A percentile compares a stretch with the other conserved stretches of the same genome.
These are phyloP conservation scores for Otus sunia DNA, from an alignment of 2,113 vertebrate genomes.

Conservation along the genomic window DNA sequence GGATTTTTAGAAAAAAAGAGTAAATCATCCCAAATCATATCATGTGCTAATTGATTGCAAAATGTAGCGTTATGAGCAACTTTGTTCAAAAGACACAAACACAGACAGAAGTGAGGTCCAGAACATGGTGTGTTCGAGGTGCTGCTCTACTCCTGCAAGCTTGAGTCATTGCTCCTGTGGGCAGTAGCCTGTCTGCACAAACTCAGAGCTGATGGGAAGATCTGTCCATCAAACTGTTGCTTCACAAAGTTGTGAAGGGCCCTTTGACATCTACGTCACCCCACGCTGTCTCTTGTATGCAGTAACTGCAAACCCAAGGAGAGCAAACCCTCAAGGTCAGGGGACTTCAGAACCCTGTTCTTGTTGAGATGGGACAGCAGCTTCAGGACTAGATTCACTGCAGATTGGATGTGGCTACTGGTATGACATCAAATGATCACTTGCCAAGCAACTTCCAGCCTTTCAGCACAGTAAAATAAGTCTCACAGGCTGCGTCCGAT, in stretches of 20 bases:
- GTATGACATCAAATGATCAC: background rate
- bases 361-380: background rate
- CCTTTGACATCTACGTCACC: background rate
- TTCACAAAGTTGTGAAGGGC: background rate
- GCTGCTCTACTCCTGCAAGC: background rate
- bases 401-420: background rate
- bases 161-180: background rate
- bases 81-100: background rate
- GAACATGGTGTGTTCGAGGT: accelerated
- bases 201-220: background rate
- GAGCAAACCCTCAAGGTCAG: background rate
- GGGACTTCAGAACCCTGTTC: background rate
- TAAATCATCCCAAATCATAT: background rate
- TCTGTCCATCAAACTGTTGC: background rate
- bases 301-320: background rate
- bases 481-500: background rate
- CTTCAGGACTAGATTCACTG: background rate
- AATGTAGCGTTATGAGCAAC: background rate
- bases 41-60: constrained; percentile 20
- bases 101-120: background rate
- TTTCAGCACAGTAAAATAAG: background rate
- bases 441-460: background rate
- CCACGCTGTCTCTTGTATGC: accelerated
- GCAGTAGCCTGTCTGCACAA: background rate
- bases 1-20: background rate